Evolutionary conservation across 2,113 vertebrate species (phyloP), one percentile per base, ranked within the genome.

Genomic region (Brachypodius melanocephalos): DNA sequence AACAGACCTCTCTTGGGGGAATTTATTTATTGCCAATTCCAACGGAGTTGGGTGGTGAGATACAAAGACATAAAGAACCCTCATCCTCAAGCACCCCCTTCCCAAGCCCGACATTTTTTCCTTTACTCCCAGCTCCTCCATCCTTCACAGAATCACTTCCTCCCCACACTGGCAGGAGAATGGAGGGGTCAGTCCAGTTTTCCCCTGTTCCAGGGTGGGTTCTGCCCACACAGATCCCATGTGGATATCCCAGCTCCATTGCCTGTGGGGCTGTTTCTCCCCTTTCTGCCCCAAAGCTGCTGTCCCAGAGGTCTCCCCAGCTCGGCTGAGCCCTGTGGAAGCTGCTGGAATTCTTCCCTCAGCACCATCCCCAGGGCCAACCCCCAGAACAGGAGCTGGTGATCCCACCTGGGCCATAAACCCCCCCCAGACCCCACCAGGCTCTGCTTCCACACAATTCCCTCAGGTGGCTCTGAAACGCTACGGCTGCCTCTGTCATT

Each of bases 241-340:
- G 26, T 11, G 18, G 58, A 14, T 34, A 14, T 34, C 25, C 25
- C 42, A 7, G 34, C 40, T 69, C 55, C 0, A 0, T 2, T 0
- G 1, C 20, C 48, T 5, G 10, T 6, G 32, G 21, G 28, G 24
- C 32, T 16, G 49, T 11, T 40, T 26, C n/a, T 26, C 11, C 2
- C 59, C 21, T 34, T 19, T 38, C 5, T 7, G n/a, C 31, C 82
- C 51, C 19, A 13, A 5, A 29, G 34, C 9, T 4, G 24, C 36
- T 12, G 13, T 22, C 61, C 46, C 17, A 7, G 22, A 20, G 34
- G 24, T 1, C 1, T 0, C 10, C 45, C 0, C 1, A 46, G 52
- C 74, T 42, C 2, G 4, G 46, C 49, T 26, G 48, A 22, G 75
- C n/a, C 22, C 51, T 6, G 31, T 29, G 55, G 36, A 2, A 54